These are phyloP conservation scores for Plecturocebus donacophilus DNA, from an alignment of 2,113 vertebrate species.

Conservation along the genomic window DNA sequence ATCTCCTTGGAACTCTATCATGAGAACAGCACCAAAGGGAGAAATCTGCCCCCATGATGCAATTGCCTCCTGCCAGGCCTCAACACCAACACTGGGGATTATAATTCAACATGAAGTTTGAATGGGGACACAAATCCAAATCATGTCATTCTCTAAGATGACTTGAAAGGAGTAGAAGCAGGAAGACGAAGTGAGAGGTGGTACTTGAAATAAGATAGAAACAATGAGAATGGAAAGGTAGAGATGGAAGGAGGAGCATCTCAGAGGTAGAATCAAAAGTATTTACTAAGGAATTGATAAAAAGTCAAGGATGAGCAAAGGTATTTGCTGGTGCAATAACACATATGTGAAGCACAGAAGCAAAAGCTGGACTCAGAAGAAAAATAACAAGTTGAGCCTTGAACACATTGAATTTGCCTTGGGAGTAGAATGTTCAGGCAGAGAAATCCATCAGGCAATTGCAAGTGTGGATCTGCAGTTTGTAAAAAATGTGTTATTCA, in stretches of 20 bases:
- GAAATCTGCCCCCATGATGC: too few species aligned
- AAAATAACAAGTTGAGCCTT: not conserved
- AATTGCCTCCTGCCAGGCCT: too few species aligned
- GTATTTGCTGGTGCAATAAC: not conserved
- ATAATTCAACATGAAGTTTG: too few species aligned
- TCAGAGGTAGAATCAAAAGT: not conserved
- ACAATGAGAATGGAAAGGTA: not conserved
- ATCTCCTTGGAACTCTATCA: too few species aligned
- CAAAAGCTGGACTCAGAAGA: not conserved
- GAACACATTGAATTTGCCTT: not conserved
- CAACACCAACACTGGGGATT: too few species aligned
- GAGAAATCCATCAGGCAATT: not conserved
- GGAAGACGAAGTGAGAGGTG: not conserved
- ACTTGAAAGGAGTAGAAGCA: not conserved
- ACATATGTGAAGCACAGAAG: not conserved
- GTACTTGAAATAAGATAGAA: constrained; percentile 20
- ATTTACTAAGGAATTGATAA: not conserved
- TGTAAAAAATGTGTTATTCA: not conserved
- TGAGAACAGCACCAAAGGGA: too few species aligned
- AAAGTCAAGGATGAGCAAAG: not conserved
- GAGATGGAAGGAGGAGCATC: not conserved
- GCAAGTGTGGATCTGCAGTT: not conserved
- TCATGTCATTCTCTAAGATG: not conserved
- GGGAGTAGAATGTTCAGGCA: not conserved
- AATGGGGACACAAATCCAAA: too few species aligned